Evolutionary conservation across 2,797 vertebrate genomes (phyloP), one percentile per base, ranked within the genome.

Genomic region (Lagodon rhomboides): DNA sequence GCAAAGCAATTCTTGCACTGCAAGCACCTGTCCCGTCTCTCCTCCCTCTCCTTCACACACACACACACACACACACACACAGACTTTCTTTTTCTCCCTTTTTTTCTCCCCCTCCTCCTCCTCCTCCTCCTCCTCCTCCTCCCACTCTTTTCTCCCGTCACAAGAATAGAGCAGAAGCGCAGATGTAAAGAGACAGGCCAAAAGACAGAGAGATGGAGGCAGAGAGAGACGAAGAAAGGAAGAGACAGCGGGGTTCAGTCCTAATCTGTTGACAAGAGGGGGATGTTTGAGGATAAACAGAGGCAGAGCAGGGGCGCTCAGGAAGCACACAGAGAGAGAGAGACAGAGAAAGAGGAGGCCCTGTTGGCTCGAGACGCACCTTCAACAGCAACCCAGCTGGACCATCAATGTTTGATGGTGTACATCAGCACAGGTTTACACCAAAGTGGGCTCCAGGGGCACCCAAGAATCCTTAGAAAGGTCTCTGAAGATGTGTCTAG

Each of bases 241-340:
- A 86, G 88, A 87, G 90, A 91, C 86, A 88, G 89, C 79, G 73
- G 87, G 87, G 89, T 86, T 93, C 86, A 79, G 69, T 84, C 83
- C 86, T 90, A 85, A 89, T 92, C 90, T 90, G 90, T 92, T 89
- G 90, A 92, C 88, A 87, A 86, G 89, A 85, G 81, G 78, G 34
- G 84, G 86, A 92, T 91, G 89, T 89, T 90, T 89, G 92, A 92
- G 87, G 87, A 89, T 88, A 89, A 90, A 91, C 84, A 89, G 82
- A 84, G 82, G 78, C 84, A 74, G 84, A 87, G 75, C 47, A 63
- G 65, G 80, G 79, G 67, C 20, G 64, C 46, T 82, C 69, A 75
- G 79, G 77, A 80, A 82, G 68, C 73, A 44, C 38, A 51, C 64
- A 77, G 20, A 56, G 55, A 44, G 46, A 50, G 44, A 75, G 12